These are phyloP conservation scores for Microcebus ravelobensis DNA, from an alignment of 2,113 vertebrate species.

Conservation along the genomic window DNA sequence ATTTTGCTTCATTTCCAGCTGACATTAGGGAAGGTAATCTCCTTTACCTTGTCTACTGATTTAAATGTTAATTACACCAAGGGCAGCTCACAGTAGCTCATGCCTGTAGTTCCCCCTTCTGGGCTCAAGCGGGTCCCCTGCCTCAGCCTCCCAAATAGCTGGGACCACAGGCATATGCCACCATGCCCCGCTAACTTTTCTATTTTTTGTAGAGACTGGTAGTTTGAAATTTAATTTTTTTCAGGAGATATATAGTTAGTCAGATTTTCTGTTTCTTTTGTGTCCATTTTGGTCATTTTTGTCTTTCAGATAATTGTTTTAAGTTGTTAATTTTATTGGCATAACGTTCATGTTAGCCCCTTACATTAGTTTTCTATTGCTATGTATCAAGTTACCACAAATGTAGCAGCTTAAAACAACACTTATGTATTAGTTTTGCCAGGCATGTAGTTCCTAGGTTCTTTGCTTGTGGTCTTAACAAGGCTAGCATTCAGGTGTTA, in stretches of 20 bases:
- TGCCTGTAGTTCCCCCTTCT: too few species aligned
- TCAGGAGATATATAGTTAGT: not conserved
- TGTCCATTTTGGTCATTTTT: slow-evolving; percentile 28
- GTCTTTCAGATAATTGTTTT: not conserved
- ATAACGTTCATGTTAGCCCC: not conserved
- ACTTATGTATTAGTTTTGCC: not conserved
- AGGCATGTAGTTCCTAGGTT: not conserved
- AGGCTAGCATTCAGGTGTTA: not conserved
- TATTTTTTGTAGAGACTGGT: too few species aligned
- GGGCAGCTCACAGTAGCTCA: too few species aligned
- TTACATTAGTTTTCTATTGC: not conserved
- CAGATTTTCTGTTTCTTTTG: slow-evolving; percentile 19
- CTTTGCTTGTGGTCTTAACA: not conserved
- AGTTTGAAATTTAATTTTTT: not conserved
- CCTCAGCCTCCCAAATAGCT: too few species aligned
- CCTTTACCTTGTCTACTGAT: not conserved
- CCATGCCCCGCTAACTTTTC: too few species aligned
- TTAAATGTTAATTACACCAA: not conserved
- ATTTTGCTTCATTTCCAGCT: not conserved
- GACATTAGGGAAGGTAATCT: not conserved
- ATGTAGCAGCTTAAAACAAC: not conserved
- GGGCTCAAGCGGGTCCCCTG: too few species aligned
- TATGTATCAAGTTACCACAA: not conserved
- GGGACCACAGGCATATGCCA: too few species aligned
- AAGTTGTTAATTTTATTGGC: not conserved